Base-by-base conservation (phyloP, 2,797 vertebrate species). In the Botia almorhae region DNA sequence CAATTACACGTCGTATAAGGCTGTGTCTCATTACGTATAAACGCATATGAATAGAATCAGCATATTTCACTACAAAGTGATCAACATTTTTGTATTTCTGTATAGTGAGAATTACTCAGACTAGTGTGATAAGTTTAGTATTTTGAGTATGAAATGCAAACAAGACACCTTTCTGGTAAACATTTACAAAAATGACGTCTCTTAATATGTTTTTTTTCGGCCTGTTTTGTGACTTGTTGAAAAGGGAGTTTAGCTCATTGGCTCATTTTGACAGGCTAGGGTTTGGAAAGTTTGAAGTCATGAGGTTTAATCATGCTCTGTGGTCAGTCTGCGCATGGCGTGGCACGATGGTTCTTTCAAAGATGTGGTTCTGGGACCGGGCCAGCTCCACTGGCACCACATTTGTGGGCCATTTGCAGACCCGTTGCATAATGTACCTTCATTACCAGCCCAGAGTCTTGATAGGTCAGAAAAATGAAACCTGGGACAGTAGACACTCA, bases 281-380 rank as follows among this genome's bases (percentile, higher is more conserved):
- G 88, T 91, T 93, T 90, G 94, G 94, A 95, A 94, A 95, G 91
- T 94, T 92, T 94, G 93, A 94, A 93, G 93, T 94, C 93, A 94
- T 94, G 92, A 91, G 87, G 93, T 93, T 93, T 93, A 94, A 93
- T 93, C 91, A 92, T 90, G 89, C 88, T 88, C 89, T 86, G 91
- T 89, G 73, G 92, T 90, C 87, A 64, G 82, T 87, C 87, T 89
- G 84, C 87, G 91, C 87, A 89, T 87, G 90, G 92, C 90, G 81
- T 89, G 89, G 92, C 90, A 91, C 92, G 92, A 92, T 91, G 91
- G 88, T 91, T 91, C 86, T 86, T 87, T 92, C 93, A 92, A 93
- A 94, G 92, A 92, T 93, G 93, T 92, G 91, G 92, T 91, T 93
- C 89, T 93, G 93, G 92, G 90, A 79, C 72, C 0, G 56, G 55